Conservation (phyloP, 2,888 invertebrate genomes). For the Apodemia zela region DNA sequence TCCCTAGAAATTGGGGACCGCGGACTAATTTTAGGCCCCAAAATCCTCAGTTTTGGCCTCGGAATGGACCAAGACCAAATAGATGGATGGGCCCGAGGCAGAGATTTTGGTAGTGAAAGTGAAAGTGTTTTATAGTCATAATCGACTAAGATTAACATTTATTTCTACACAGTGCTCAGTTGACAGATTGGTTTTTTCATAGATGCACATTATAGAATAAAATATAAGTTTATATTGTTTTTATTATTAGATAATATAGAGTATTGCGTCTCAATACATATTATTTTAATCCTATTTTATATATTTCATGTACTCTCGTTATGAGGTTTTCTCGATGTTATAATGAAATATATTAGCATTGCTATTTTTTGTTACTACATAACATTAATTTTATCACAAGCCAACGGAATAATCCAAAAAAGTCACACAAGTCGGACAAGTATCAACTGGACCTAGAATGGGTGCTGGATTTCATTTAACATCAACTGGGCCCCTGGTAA, state of each 20-base stretch:
- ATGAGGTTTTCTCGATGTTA: not conserved
- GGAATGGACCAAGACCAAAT: slow-evolving; percentile 56
- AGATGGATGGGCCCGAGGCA: slow-evolving; percentile 62
- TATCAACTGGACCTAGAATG: not conserved
- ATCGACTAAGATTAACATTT: slow-evolving; percentile 1
- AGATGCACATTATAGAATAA: slow-evolving; percentile 30
- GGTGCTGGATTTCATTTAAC: too few species aligned
- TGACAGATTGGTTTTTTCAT: slow-evolving; percentile 31
- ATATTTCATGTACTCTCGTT: not conserved
- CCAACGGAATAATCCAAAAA: not conserved
- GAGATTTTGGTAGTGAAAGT: slow-evolving; percentile 67
- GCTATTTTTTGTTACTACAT: too few species aligned
- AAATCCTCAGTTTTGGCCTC: slow-evolving; percentile 50
- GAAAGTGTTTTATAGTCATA: slow-evolving; percentile 22
- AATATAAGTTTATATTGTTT: slow-evolving; percentile 31
- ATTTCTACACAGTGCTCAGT: slow-evolving; percentile 14
- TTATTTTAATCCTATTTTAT: not conserved
- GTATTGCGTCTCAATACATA: not conserved
- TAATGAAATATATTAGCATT: too few species aligned
- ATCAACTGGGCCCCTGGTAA: not conserved
- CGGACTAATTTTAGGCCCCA: slow-evolving; percentile 52
- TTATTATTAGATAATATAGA: slow-evolving; percentile 23
- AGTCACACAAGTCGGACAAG: too few species aligned
- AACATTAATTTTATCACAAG: not conserved
- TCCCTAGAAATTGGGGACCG: slow-evolving; percentile 66